Evolutionary conservation across 2,888 invertebrate genomes (phyloP), one percentile per base, ranked within the genome.

Genomic region (Mallateleia sp.): DNA sequence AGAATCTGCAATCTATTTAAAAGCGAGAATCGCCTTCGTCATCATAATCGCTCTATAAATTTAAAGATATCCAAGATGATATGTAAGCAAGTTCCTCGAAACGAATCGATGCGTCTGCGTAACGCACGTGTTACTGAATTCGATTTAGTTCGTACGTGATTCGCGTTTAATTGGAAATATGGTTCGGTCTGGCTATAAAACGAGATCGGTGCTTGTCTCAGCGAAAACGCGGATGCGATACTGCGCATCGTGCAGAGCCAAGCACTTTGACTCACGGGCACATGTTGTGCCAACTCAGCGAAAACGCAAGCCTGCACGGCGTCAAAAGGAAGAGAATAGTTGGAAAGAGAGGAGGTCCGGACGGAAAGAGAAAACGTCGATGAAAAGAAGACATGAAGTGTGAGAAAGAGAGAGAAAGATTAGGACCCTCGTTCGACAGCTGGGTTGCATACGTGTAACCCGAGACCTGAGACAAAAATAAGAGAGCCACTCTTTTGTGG

Each of bases 271-370:
- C 93, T 94, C 93, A 93, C 91, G 92, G 92, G 93, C 94, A 94
- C 94, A 94, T 94, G 94, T 94, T 94, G 94, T 94, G 95, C 94
- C 95, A 93, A 93, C 93, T 95, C 94, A 94, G 94, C 94, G 93
- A 93, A 94, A 94, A 94, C 92, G 90, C 92, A 91, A 93, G 92
- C 92, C 88, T 87, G 71, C 86, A 74, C 75, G 78, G 81, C 84
- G 84, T 87, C 83, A 82, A 88, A 85, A 71, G 88, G 75, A 80
- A 88, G 85, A 87, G 77, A 85, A 75, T 74, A 56, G 67, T 75
- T 67, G 79, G 74, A 28, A 50, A 60, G 67, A 45, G 72, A 28
- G 62, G 50, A 54, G 52, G 52, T 42, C 14, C 18, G 18, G n/a
- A 32, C n/a, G 66, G 54, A 69, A 62, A 69, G 82, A 74, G 75